Base-by-base conservation (phyloP, 2,888 invertebrate species). In the Saturnia pavonia region DNA sequence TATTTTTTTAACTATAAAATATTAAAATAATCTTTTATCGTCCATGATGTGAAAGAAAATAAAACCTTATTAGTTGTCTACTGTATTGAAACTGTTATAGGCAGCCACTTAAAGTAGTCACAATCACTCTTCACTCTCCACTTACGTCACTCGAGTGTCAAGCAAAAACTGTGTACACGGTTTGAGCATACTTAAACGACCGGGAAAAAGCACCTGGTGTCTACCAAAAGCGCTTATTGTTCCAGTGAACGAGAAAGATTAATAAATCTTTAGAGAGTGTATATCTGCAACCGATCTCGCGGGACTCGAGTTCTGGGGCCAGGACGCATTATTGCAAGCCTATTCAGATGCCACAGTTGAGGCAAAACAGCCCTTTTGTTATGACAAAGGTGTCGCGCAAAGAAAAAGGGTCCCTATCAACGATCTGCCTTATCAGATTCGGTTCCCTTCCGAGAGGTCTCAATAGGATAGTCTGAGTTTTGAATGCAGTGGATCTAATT, bases 321-420 rank as follows among this genome's bases (percentile, higher is more conserved):
- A 86, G 90, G 92, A 91, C 90, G 90, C 85, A 92, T 91, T 93
- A 93, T 93, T 92, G 92, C 92, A 88, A 89, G 90, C 90, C 93
- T 88, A 93, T 94, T 94, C 92, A 94, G 89, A 92, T 91, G 93
- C 93, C 93, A 93, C 87, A 85, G 88, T 87, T 87, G 86, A 91
- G 89, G 88, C 91, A 91, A 91, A 92, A 93, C 92, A 93, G 91
- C 85, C 88, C 89, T 85, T 92, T 94, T 94, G 93, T 94, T 87
- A 91, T 92, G 92, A 92, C 93, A 92, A 94, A 94, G 92, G 93
- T 94, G 93, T 93, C 92, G 92, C 88, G 89, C 85, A 89, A 92
- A 92, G 93, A 92, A 93, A 93, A 93, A 92, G 90, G 91, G 89
- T 85, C 89, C 89, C 88, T 92, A 94, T 94, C 93, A 88, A 86